Base-by-base conservation (phyloP, 2,888 invertebrate species). In the Serripes groenlandicus region DNA sequence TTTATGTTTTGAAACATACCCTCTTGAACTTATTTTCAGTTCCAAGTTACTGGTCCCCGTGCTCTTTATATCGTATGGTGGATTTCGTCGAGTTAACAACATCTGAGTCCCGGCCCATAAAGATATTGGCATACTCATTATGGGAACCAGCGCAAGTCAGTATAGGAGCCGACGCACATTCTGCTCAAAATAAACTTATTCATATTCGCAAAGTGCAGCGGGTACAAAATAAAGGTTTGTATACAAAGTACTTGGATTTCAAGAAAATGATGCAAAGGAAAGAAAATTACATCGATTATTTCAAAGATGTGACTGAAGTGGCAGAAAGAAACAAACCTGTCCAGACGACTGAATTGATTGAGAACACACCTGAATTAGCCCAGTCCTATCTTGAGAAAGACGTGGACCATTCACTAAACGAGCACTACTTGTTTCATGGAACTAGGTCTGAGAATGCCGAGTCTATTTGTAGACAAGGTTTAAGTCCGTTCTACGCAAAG, bases 201-300 rank as follows among this genome's bases (percentile, higher is more conserved):
- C 3, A 52, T 52, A 52, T 52, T 7, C 4, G 23, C 5, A 15
- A 21, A 7, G 52, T 52, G 3, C 18, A 52, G 23, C 52, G 52
- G 23, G 52, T 52, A 15, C 52, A 52, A 52, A 52, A 52, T 15
- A 15, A n/a, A n/a, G 52, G n/a, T 4, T 15, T 52, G 52, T 52
- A 52, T 23, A 21, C 18, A 15, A 52, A 52, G 4, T 52, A 52
- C 52, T 52, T 52, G 23, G 52, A 52, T n/a, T n/a, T 21, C 23
- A 52, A 52, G 23, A 52, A 23, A 4, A 7, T 7, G 52, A 52
- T 52, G 52, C n/a, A 15, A 15, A 52, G 52, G 23, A 52, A 52
- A 15, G 52, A 52, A 52, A 52, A 52, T 52, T 52, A 52, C 52
- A 52, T 52, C 52, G 52, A 52, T n/a, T 52, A 52, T 52, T 52